Percentiles rank a stretch among this genome's conserved stretches.
Evolutionary conservation across 2,888 invertebrate species (phyloP).

Genomic region (Globia sparganii): DNA sequence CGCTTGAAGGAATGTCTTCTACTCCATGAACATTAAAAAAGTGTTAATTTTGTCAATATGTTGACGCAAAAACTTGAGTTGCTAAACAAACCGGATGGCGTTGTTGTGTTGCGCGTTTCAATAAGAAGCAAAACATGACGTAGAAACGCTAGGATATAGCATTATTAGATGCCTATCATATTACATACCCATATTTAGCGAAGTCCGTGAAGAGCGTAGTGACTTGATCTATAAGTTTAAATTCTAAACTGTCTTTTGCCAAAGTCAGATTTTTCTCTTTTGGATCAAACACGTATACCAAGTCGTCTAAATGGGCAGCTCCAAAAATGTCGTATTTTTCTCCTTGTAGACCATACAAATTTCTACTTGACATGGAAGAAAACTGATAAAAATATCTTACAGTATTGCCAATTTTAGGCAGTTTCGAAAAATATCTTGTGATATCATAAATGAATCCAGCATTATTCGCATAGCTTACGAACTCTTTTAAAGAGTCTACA

Average conservation of each 20-base stretch:
- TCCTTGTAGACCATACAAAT: slow-evolving; percentile 24
- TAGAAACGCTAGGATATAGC: no score
- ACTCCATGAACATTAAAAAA: no score
- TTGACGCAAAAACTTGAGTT: no score
- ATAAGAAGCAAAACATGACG: no score
- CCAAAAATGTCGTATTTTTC: slow-evolving; percentile 22
- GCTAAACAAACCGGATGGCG: no score
- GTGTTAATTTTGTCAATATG: no score
- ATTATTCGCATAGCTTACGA: slow-evolving; percentile 14
- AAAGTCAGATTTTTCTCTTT: slow-evolving; percentile 14
- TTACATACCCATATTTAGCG: slow-evolving; percentile 35
- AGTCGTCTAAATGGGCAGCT: slow-evolving; percentile 28
- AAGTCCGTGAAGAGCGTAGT: slow-evolving; percentile 38
- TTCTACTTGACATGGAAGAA: slow-evolving; percentile 27
- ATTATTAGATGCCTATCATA: no score
- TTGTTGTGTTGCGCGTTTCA: no score
- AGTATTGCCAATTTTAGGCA: slow-evolving; percentile 25
- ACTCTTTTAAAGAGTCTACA: slow-evolving; percentile 1
- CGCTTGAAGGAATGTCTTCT: no score
- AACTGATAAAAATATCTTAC: slow-evolving; percentile 25
- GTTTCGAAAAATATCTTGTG: slow-evolving; percentile 8
- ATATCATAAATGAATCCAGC: slow-evolving; percentile 14
- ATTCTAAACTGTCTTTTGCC: slow-evolving; percentile 13
- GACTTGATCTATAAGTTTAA: slow-evolving; percentile 33
- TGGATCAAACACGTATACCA: slow-evolving; percentile 28